These are phyloP conservation scores for Megathymus violae DNA, from an alignment of 1,140 invertebrate species.

Conservation along the genomic window DNA sequence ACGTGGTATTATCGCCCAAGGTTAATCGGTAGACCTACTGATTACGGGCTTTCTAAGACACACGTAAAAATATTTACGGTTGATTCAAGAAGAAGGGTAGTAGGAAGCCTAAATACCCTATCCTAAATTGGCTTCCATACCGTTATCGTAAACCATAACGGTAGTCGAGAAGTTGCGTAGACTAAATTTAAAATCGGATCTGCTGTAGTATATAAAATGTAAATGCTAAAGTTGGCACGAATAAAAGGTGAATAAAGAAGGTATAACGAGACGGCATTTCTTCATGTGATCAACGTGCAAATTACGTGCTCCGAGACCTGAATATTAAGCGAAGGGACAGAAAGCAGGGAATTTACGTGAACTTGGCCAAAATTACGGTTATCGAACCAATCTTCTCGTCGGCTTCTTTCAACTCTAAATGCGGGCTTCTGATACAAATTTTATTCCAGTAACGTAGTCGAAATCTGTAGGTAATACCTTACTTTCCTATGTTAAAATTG, in stretches of 20 bases:
- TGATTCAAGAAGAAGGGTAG: too few relatives aligned
- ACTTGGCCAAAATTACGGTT: conserved; percentile 63
- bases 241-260: conserved; percentile 24
- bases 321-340: conserved; percentile 58
- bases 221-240: background rate
- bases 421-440: conserved; percentile 31
- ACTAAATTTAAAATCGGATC: background rate
- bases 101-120: too few relatives aligned
- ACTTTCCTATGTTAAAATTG: too few relatives aligned
- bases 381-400: conserved; percentile 52
- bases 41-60: too few relatives aligned
- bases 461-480: conserved; percentile 16
- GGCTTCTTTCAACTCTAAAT: conserved; percentile 42
- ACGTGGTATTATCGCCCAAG: too few relatives aligned
- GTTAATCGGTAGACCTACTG: too few relatives aligned
- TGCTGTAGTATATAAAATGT: background rate
- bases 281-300: conserved; percentile 61
- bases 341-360: conserved; percentile 53
- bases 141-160: background rate
- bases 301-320: conserved; percentile 64
- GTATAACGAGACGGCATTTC: conserved; percentile 38
- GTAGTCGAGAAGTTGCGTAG: background rate
- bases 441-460: conserved; percentile 41
- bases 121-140: too few relatives aligned
- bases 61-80: too few relatives aligned